phyloP scores from a whole-genome alignment of 92 coral and sea anemone genomes.

The Phymanthus crucifer region DNA sequence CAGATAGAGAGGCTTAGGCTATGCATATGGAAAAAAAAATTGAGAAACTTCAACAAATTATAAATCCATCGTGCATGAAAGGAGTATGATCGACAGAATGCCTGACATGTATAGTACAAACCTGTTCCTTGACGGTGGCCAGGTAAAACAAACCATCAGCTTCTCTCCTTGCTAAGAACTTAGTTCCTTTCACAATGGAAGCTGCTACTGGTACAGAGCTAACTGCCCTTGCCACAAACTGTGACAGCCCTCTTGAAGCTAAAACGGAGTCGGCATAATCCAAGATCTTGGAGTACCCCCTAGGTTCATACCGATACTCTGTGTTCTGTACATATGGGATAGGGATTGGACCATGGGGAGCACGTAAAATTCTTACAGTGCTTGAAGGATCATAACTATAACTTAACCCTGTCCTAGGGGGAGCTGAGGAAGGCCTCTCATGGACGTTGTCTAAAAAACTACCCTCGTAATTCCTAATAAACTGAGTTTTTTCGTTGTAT shows the following conservation, averaged over 20 bases:
- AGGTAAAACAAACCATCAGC: slow-evolving; percentile 89
- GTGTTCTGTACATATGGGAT: slow-evolving; percentile 70
- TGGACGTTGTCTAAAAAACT: background rate
- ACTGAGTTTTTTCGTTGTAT: slow-evolving; percentile 72
- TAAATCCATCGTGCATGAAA: too few relatives aligned
- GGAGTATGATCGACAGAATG: too few relatives aligned
- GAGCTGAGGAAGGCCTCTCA: slow-evolving; percentile 79
- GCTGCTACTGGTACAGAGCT: slow-evolving; percentile 86
- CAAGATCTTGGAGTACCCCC: slow-evolving; percentile 59
- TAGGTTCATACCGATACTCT: slow-evolving; percentile 46
- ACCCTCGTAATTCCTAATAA: slow-evolving; percentile 46
- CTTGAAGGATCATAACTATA: slow-evolving; percentile 60
- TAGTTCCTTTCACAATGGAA: slow-evolving; percentile 83
- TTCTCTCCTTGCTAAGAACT: slow-evolving; percentile 81
- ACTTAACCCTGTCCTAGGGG: slow-evolving; percentile 75
- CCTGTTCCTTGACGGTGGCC: slow-evolving; percentile 88
- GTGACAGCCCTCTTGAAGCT: slow-evolving; percentile 89
- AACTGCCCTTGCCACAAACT: slow-evolving; percentile 46
- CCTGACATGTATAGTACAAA: background rate
- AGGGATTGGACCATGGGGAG: slow-evolving; percentile 78
- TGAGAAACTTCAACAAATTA: too few relatives aligned
- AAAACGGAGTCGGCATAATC: slow-evolving; percentile 93
- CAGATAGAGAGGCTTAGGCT: too few relatives aligned
- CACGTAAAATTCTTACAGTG: slow-evolving; percentile 53
- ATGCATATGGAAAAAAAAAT: too few relatives aligned